These are phyloP conservation scores for Corydoras maculifer DNA, from an alignment of 2,113 vertebrate genomes.

Conservation along the genomic window DNA sequence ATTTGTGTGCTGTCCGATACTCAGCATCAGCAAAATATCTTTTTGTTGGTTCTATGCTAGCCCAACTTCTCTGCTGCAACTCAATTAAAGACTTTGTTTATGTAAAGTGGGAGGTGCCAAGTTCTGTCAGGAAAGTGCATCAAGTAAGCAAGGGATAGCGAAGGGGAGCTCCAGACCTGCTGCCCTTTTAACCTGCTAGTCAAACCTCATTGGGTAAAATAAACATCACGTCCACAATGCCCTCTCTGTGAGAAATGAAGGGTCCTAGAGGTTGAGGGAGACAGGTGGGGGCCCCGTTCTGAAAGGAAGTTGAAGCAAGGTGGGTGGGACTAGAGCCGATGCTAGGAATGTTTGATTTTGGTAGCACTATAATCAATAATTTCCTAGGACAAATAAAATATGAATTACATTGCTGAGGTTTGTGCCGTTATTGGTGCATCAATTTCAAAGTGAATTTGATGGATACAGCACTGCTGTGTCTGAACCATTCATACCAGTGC, in stretches of 20 bases:
- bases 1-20: no score
- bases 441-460: no score
- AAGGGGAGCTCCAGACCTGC: slow-evolving; percentile 2
- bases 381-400: no score
- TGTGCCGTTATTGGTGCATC: no score
- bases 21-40: background rate
- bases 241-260: slow-evolving; percentile 25
- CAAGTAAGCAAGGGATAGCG: slow-evolving; percentile 10
- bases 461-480: no score
- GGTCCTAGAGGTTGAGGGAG: slow-evolving; percentile 1
- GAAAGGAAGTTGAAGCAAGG: background rate
- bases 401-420: no score
- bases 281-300: slow-evolving; percentile 21
- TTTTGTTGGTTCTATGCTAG: slow-evolving; percentile 2
- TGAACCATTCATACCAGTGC: no score
- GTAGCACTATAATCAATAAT: no score
- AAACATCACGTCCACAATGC: slow-evolving; percentile 36
- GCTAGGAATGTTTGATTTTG: no score
- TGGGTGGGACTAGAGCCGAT: background rate
- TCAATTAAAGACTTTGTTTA: slow-evolving; percentile 34
- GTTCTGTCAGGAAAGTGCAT: slow-evolving; percentile 31
- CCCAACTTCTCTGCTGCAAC: background rate
- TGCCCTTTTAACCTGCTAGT: slow-evolving; percentile 11
- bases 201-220: slow-evolving; percentile 23
- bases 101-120: slow-evolving; percentile 39